Evolutionary conservation across 2,888 invertebrate genomes (phyloP), one percentile per base, ranked within the genome.

Genomic region (Pinctada fucata): DNA sequence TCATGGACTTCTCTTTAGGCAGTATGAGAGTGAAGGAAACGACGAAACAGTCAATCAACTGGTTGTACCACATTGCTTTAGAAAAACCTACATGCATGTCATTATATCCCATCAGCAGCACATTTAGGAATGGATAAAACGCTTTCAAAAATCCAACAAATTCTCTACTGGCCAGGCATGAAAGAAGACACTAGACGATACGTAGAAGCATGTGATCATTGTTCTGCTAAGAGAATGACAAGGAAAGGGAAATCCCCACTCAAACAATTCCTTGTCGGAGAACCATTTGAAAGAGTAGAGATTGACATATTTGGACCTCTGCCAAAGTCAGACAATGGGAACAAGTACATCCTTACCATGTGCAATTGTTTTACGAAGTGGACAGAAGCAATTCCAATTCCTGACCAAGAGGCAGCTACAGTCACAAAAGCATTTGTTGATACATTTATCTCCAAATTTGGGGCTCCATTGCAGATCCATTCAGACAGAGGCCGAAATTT

Each of bases 121-220:
- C 69, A 48, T 49, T n/a, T 69, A 1, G 69, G 49, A 13, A 47
- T 69, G 10, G 69, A 69, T n/a, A 69, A 47, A 48, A 69, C 69
- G n/a, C 48, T 69, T 48, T 45, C 6, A 69, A 69, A n/a, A 69
- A n/a, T 68, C 45, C 45, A 69, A 47, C 45, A 69, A 48, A 10
- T 3, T 10, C 10, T 69, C 47, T 69, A 69, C 69, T 69, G 69
- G 69, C 69, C 69, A 48, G 48, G 69, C 5, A 69, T 69, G 69
- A 69, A 69, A 47, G 48, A 68, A n/a, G 68, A 68, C 48, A 3
- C 48, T 8, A 47, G 48, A 13, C 31, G 10, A 2, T 68, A 68
- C 13, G n/a, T 31, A 10, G 5, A 68, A 48, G 13, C 45, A 5
- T 68, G 68, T 47, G 47, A 68, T 48, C 5, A 68, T 47, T 68